Evolutionary conservation across 1,140 invertebrate genomes (phyloP), one percentile per base, ranked within the genome.

Genomic region (Aporrectodea caliginosa): DNA sequence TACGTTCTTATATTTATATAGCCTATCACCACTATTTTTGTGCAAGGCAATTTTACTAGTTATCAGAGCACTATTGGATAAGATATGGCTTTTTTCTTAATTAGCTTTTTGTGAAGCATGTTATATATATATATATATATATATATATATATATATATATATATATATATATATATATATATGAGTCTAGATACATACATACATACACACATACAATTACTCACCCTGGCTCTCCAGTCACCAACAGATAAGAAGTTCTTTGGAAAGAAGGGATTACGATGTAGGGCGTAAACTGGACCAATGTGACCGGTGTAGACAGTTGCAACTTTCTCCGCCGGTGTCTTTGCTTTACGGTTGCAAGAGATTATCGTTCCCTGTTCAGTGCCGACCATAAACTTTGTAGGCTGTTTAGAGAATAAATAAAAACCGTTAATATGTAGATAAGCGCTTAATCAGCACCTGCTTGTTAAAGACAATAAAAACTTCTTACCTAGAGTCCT

Each of bases 201-300:
- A 68, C 58, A 68, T 14, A 27, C 58, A 68, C 27, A 68, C 58
- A 68, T 16, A 68, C 58, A 68, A 68, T 35, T 16, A 76, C 84
- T 83, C 81, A 86, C 93, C 83, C 93, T 91, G 0, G 94, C 93
- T 34, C 93, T 94, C 93, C 94, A 97, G 88, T 97, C 95, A 0
- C 95, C 95, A 30, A 97, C 92, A 2, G 94, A 95, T 16, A 97
- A 89, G 84, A 97, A 97, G 87, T 96, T 96, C 82, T 89, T 89
- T 0, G 94, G 90, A 88, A 95, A 96, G 14, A 92, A 93, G 16
- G 95, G 94, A 90, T 97, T 97, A 82, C 95, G 90, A 84, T 95
- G 92, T 1, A 96, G 88, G 32, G 93, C 91, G 82, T 94, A 92
- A 0, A 97, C 93, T 2, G 95, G 94, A 0, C 95, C 95, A 79